A percentile compares a stretch with the other conserved stretches of the same genome.
phyloP scores from a whole-genome alignment of 2,888 invertebrate species.

The Aproaerema taeniolella region DNA sequence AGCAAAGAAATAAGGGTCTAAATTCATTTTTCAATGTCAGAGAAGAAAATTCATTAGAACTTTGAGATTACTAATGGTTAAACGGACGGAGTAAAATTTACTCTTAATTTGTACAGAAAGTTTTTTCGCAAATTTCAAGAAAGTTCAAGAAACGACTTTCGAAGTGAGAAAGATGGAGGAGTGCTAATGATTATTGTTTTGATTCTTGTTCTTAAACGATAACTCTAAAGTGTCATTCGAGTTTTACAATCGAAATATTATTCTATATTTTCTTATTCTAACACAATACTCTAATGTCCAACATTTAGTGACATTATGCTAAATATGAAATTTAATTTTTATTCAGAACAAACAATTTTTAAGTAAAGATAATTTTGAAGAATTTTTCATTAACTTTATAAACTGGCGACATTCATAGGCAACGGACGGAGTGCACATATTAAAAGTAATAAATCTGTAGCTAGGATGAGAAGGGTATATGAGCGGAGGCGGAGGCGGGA shows the following conservation, averaged over 20 bases:
- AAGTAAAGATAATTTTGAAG: too few relatives aligned
- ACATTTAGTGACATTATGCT: too few relatives aligned
- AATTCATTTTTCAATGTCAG: conserved; percentile 76
- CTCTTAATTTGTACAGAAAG: conserved; percentile 75
- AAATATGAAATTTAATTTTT: too few relatives aligned
- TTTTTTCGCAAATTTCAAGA: conserved; percentile 69
- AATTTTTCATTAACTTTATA: conserved; percentile 27
- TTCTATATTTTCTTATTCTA: too few relatives aligned
- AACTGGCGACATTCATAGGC: conserved; percentile 44
- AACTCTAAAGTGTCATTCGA: conserved; percentile 4
- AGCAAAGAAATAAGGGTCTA: conserved; percentile 50
- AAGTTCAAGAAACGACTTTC: conserved; percentile 67
- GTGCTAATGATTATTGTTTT: conserved; percentile 69
- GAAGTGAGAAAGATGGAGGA: conserved; percentile 65
- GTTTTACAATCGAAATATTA: too few relatives aligned
- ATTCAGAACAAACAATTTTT: too few relatives aligned
- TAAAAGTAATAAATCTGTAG: conserved; percentile 70
- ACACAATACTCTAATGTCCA: too few relatives aligned
- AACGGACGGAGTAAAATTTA: conserved; percentile 74
- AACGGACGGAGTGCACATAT: conserved; percentile 51
- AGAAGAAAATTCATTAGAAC: conserved; percentile 76
- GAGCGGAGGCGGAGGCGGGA: conserved; percentile 17
- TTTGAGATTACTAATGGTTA: conserved; percentile 76
- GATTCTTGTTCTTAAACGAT: conserved; percentile 34
- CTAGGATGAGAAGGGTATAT: conserved; percentile 39